Conservation (phyloP, 2,888 invertebrate genomes). For the Villa cingulata region DNA sequence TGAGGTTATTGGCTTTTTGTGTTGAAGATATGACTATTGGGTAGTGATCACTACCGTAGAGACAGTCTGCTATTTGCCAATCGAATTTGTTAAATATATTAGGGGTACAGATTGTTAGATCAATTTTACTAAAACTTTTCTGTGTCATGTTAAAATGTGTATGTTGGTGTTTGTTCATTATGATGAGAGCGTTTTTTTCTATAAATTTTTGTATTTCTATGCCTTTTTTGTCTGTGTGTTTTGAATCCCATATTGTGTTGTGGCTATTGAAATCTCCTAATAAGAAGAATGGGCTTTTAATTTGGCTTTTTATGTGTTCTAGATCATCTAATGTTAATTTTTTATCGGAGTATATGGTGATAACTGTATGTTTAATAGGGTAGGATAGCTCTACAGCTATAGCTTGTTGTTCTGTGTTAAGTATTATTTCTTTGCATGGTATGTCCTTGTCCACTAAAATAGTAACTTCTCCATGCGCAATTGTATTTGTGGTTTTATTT, state of each 20-base stretch:
- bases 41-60: slow-evolving; percentile 6
- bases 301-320: background rate
- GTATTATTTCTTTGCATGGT: background rate
- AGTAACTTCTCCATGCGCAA: background rate
- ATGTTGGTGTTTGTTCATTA: slow-evolving; percentile 1
- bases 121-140: background rate
- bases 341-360: background rate
- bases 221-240: background rate
- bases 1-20: background rate
- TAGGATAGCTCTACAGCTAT: slow-evolving; percentile 2
- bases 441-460: background rate
- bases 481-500: background rate
- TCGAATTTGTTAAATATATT: background rate
- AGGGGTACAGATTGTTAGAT: background rate
- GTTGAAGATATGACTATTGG: slow-evolving; percentile 1
- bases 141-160: background rate
- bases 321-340: background rate
- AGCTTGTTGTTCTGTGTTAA: background rate
- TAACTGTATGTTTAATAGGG: slow-evolving; percentile 1
- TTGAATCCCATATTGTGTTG: background rate
- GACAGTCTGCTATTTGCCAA: slow-evolving; percentile 2
- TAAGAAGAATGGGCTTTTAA: background rate
- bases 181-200: background rate
- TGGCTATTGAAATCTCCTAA: background rate
- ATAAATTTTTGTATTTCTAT: background rate